phyloP scores from a whole-genome alignment of 1,140 invertebrate genomes.

The Dendrolimus punctatus region DNA sequence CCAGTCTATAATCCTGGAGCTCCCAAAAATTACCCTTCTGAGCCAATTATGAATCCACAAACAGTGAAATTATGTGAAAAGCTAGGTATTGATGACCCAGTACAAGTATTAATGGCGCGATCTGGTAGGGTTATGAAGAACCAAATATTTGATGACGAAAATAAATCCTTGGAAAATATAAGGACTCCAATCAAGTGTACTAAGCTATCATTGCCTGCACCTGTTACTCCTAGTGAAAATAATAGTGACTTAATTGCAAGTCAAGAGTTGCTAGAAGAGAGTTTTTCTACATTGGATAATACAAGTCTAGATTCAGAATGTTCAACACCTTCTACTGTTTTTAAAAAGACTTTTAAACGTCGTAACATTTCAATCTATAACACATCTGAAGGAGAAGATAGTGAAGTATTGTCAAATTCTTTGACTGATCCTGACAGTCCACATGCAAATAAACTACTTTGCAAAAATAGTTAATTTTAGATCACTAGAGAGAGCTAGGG shows the following conservation, averaged over 20 bases:
- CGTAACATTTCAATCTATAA: slow-evolving; percentile 58
- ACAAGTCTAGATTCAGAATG: slow-evolving; percentile 28
- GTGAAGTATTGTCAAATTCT: slow-evolving; percentile 23
- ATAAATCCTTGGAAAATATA: background rate
- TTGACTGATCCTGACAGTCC: slow-evolving; percentile 34
- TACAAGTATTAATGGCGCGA: slow-evolving; percentile 54
- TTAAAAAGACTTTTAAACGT: slow-evolving; percentile 64
- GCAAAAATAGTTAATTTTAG: slow-evolving; percentile 14
- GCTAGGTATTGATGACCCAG: slow-evolving; percentile 71
- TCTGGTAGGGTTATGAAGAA: slow-evolving; percentile 42
- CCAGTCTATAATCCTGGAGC: slow-evolving; percentile 73
- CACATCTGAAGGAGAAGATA: slow-evolving; percentile 38
- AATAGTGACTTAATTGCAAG: slow-evolving; percentile 29
- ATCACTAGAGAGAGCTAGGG: slow-evolving; percentile 6
- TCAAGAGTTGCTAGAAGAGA: slow-evolving; percentile 24
- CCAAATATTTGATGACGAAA: slow-evolving; percentile 13
- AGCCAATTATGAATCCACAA: slow-evolving; percentile 83
- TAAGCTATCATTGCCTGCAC: slow-evolving; percentile 48
- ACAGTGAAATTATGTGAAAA: slow-evolving; percentile 86
- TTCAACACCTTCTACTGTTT: slow-evolving; percentile 31
- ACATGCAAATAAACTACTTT: slow-evolving; percentile 32
- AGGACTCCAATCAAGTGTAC: slow-evolving; percentile 39
- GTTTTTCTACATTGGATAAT: slow-evolving; percentile 26
- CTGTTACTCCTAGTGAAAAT: slow-evolving; percentile 42
- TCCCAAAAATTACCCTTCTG: slow-evolving; percentile 41